Evolutionary conservation across 30 jellyfish, hydroid and myxozoan species (phyloP), one percentile per base, ranked within the genome.

Genomic region (Aurelia aurita complex sp. Pacific): DNA sequence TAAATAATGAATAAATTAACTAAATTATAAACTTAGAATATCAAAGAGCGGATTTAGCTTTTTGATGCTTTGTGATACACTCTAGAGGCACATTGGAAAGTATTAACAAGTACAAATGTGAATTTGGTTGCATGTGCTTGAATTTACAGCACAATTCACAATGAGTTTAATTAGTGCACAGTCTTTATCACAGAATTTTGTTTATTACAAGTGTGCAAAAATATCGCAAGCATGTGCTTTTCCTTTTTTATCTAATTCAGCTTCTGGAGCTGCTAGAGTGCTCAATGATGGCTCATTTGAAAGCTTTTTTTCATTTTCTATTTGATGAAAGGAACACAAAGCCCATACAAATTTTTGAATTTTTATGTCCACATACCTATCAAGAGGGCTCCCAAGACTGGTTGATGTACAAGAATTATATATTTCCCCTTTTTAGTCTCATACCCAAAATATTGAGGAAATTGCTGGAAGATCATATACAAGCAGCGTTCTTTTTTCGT

Each of bases 341-440:
- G 77, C 51, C 77, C 51, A 67, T 67, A 10, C 11, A 17, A 67
- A 23, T 8, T 67, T 67, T 63, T 35, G 8, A 9, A 67, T 4
- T 67, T 67, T 67, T 2, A 1, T 67, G 77, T 67, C 77, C 77
- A 67, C 77, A 67, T 67, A 67, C 77, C 77, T n/a, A n/a, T n/a
- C n/a, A n/a, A n/a, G n/a, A n/a, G n/a, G n/a, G n/a, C n/a, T n/a
- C n/a, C n/a, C n/a, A n/a, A n/a, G n/a, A n/a, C n/a, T n/a, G n/a
- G n/a, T n/a, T n/a, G n/a, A n/a, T n/a, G n/a, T n/a, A n/a, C n/a
- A n/a, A n/a, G n/a, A n/a, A n/a, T n/a, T n/a, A n/a, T n/a, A n/a
- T n/a, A n/a, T n/a, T n/a, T n/a, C n/a, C n/a, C n/a, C n/a, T n/a
- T n/a, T n/a, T n/a, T n/a, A n/a, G n/a, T n/a, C n/a, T n/a, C n/a